A percentile compares a stretch with the other conserved stretches of the same genome.
phyloP scores from a whole-genome alignment of 2,113 vertebrate genomes.

The Nanorana parkeri region DNA sequence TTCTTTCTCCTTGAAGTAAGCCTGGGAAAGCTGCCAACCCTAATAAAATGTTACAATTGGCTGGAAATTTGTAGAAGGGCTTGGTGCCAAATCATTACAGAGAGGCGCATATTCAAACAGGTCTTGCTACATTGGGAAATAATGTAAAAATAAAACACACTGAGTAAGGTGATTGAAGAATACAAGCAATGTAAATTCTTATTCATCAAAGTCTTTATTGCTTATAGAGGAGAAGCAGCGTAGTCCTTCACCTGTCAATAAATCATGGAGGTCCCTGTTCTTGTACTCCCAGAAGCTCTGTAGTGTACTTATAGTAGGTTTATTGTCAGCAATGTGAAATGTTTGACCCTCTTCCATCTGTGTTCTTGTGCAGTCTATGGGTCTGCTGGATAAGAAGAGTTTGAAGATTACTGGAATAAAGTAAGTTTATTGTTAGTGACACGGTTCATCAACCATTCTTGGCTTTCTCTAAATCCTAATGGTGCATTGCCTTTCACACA shows the following conservation, averaged over 20 bases:
- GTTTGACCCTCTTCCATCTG: constrained; percentile 3
- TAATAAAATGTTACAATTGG: neutral
- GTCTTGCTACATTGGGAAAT: no score
- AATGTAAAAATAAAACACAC: no score
- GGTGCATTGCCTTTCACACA: constrained; percentile 61
- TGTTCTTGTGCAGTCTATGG: constrained; percentile 85
- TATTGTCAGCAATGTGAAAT: neutral
- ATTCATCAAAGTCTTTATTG: no score
- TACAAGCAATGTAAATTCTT: no score
- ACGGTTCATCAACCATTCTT: neutral
- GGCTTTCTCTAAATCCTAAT: neutral
- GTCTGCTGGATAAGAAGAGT: constrained; percentile 97
- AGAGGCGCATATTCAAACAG: neutral
- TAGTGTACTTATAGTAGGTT: neutral
- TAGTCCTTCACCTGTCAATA: no score
- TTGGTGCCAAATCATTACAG: neutral
- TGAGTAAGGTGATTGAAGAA: no score
- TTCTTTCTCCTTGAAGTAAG: no score
- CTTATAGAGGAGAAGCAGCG: no score
- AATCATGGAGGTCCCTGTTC: no score
- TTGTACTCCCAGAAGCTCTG: no score
- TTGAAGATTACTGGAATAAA: constrained; percentile 96
- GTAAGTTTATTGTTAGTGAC: constrained; percentile 70
- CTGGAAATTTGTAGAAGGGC: neutral
- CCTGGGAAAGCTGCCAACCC: neutral